Evolutionary conservation across 2,888 invertebrate species (phyloP), one percentile per base, ranked within the genome.

Genomic region (Macaria liturata): DNA sequence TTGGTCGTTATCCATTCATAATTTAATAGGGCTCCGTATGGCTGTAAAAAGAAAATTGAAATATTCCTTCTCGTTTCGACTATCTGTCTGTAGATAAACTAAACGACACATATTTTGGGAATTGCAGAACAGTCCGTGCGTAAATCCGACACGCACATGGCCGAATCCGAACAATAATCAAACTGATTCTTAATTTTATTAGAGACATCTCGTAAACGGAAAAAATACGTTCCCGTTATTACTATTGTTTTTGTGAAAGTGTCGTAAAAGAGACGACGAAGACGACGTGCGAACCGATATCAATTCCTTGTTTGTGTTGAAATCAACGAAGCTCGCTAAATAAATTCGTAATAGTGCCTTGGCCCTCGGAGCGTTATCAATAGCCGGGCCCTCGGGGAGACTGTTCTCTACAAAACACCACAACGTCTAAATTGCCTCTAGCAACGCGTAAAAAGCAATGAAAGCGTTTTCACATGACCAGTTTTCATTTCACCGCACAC

Each of bases 401-500:
- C 73, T 75, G 72, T 76, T 49, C 75, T 76, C 71, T 65, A 74
- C 73, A 78, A 86, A 86, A 85, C 83, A 85, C 86, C 85, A 79
- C 86, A 85, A 83, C 80, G 79, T 81, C 83, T 83, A 83, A 88
- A 86, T 89, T 84, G 88, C 89, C 89, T 82, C 84, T 75, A 83
- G 90, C 88, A 82, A 84, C 81, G 88, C 86, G 88, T 84, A 85
- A 90, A 88, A 88, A 84, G 88, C 90, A 88, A 87, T 86, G 86
- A 88, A 89, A 88, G 86, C 88, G 83, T 88, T 90, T 89, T 87
- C 89, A 88, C 89, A 88, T 88, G 87, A 84, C 80, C 79, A 87
- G 86, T 87, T 88, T 85, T 85, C 88, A 88, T 88, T 87, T 84
- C 84, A 76, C 80, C 74, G 74, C 81, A 75, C 83, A 85, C 86